Evolutionary conservation across 2,797 vertebrate species (phyloP).

Genomic region (Luscinia luscinia): DNA sequence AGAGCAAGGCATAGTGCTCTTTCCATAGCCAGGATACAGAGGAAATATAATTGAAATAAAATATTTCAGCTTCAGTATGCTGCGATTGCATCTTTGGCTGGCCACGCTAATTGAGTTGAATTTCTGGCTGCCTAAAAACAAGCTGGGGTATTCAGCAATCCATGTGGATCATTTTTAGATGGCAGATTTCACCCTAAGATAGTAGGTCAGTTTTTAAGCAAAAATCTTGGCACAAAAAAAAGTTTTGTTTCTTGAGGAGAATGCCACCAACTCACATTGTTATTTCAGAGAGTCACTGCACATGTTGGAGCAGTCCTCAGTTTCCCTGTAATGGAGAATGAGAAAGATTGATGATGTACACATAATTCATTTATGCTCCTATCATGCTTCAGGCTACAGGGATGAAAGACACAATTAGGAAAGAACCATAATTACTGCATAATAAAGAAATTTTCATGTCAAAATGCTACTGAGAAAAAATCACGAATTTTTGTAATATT

Average conservation of each 20-base stretch:
- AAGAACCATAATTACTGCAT: constrained; percentile 30
- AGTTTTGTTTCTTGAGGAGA: neutral
- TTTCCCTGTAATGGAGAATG: neutral
- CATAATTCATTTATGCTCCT: constrained; percentile 43
- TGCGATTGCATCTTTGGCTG: constrained; percentile 2
- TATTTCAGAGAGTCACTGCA: neutral
- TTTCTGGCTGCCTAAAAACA: constrained; percentile 28
- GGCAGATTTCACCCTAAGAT: constrained; percentile 22
- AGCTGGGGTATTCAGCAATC: constrained; percentile 5
- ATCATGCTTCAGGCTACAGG: constrained; percentile 22
- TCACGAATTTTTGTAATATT: neutral
- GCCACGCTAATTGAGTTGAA: neutral
- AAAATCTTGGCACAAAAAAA: neutral
- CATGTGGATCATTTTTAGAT: constrained; percentile 8
- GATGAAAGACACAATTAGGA: constrained; percentile 37
- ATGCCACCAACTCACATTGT: neutral
- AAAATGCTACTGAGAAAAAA: constrained; percentile 40
- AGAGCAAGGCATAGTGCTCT: neutral
- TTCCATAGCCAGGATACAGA: neutral
- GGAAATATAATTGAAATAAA: constrained; percentile 24
- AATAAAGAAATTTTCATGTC: constrained; percentile 37
- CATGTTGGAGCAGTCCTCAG: constrained; percentile 22
- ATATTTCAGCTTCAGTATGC: constrained; percentile 3
- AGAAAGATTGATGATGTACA: constrained; percentile 11
- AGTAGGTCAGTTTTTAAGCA: neutral